Evolutionary conservation across 2,113 vertebrate genomes (phyloP).

Genomic region (Pterocles gutturalis): DNA sequence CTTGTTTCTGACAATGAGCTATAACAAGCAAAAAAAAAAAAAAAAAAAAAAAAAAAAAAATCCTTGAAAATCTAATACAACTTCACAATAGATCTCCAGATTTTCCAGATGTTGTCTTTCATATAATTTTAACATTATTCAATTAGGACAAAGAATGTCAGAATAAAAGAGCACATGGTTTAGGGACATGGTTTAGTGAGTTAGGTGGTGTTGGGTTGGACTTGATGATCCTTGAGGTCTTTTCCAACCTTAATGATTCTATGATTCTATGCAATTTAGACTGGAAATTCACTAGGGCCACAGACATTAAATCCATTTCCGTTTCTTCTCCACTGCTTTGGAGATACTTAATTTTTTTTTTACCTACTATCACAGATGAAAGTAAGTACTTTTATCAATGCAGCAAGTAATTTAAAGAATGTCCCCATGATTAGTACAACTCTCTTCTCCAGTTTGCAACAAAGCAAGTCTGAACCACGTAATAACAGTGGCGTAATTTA

Average conservation of each 20-base stretch:
- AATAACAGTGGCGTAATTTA: neutral
- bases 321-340: neutral
- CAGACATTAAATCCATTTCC: neutral
- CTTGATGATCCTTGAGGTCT: no score
- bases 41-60: neutral
- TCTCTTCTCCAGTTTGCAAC: neutral
- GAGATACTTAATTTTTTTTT: neutral
- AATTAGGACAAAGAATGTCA: neutral
- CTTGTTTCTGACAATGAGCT: neutral
- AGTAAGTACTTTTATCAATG: neutral
- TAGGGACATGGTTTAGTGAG: no score
- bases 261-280: neutral
- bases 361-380: neutral
- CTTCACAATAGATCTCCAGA: neutral
- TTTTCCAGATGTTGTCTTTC: neutral
- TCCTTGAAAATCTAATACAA: neutral
- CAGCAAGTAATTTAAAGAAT: neutral
- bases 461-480: neutral
- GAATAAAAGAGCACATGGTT: neutral
- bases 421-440: neutral
- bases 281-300: neutral
- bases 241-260: no score
- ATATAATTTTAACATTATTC: neutral
- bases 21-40: neutral
- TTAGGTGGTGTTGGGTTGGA: no score